Evolutionary conservation across 2,888 invertebrate genomes (phyloP), one percentile per base, ranked within the genome.

Genomic region (Schizotus pectinicornis): DNA sequence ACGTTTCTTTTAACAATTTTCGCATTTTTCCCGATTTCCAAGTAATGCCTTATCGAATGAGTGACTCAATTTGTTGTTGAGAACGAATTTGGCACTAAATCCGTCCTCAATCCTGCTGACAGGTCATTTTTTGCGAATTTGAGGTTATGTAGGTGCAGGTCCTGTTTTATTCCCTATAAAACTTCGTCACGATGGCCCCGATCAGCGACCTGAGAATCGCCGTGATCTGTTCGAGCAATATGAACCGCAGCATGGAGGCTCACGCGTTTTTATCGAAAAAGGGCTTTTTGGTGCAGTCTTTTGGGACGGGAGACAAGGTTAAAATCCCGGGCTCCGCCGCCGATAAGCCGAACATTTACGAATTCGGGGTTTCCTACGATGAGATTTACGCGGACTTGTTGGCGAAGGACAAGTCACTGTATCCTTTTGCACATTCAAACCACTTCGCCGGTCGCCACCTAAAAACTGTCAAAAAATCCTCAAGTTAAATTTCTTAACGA

Each of bases 231-330:
- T 98, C 98, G 6, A 98, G 97, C 74, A 99, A 99, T 79, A 99
- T 99, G 95, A 99, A 99, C 78, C 86, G 99, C 57, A 98, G 97
- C 73, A 99, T 99, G 99, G 99, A 99, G 82, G 98, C 98, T 9
- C 99, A 99, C 82, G 94, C 94, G 56, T 96, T 97, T 80, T 82
- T 99, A 45, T 92, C 95, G 53, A 99, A 99, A 82, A 97, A 97
- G 75, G 98, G 98, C 8, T 98, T 94, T 77, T 89, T 89, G 76
- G 98, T 99, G 0, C 88, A 92, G 75, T 98, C 97, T 0, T 98
- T 90, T 81, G 95, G 95, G 9, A 94, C 95, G 31, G 95, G 95
- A 6, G 94, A 95, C 75, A 92, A 94, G 81, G 98, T 99, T 0
- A 99, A 99, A 79, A 82, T 99, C 55, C 99, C 99, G 6, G 99